phyloP scores from a whole-genome alignment of 2,888 invertebrate genomes.

The Holacanthella duospinosa region DNA sequence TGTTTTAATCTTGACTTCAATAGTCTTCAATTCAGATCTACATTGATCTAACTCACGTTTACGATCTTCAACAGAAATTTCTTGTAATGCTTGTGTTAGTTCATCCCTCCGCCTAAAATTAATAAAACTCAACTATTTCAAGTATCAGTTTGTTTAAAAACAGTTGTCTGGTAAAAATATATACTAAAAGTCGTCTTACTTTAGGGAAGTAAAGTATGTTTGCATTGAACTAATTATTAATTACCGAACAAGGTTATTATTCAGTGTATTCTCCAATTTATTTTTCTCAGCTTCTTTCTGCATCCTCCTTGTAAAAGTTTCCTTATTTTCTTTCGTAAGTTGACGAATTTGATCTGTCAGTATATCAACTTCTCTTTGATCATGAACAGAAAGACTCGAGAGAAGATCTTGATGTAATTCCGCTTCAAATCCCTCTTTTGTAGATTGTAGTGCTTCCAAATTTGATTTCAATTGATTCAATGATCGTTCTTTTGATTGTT shows the following conservation, averaged over 20 bases:
- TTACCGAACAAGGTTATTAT: constrained; percentile 79
- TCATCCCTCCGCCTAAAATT: constrained; percentile 32
- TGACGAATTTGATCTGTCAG: constrained; percentile 88
- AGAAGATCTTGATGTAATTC: constrained; percentile 83
- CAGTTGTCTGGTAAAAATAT: too few relatives aligned
- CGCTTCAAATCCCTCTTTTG: constrained; percentile 82
- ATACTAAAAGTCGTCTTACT: too few relatives aligned
- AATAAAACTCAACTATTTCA: too few relatives aligned
- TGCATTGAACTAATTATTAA: constrained; percentile 1
- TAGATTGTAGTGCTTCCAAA: constrained; percentile 90
- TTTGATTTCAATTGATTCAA: constrained; percentile 82
- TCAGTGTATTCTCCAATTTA: constrained; percentile 88
- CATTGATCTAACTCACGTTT: constrained; percentile 77
- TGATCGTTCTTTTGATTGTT: constrained; percentile 84
- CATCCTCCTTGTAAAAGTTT: constrained; percentile 89
- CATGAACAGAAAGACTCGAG: constrained; percentile 81
- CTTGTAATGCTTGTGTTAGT: constrained; percentile 63
- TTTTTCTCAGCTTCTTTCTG: constrained; percentile 93
- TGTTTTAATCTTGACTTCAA: constrained; percentile 68
- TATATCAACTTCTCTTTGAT: constrained; percentile 81
- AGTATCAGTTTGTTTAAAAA: too few relatives aligned
- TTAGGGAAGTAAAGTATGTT: too few relatives aligned
- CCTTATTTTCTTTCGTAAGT: constrained; percentile 87
- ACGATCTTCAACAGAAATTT: constrained; percentile 88
- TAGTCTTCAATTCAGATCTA: constrained; percentile 63